phyloP scores from a whole-genome alignment of 2,797 vertebrate species.

The Pempheris klunzingeri region DNA sequence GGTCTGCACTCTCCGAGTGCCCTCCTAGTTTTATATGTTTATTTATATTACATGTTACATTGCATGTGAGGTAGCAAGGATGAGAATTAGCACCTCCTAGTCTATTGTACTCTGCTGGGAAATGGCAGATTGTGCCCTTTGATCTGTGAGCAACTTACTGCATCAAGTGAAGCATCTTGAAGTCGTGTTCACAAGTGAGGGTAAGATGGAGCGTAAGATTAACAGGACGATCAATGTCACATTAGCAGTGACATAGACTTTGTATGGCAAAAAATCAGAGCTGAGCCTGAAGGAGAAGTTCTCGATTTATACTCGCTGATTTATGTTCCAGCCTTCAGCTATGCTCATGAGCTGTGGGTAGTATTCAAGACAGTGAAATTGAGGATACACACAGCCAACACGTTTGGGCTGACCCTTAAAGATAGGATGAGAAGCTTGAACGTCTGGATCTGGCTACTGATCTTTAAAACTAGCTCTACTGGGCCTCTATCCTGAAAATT shows the following conservation, averaged over 20 bases:
- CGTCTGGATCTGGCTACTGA: neutral
- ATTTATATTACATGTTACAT: slow-evolving; percentile 7
- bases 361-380: neutral
- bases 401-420: neutral
- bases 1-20: no score
- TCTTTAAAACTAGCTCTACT: neutral
- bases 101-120: neutral
- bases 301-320: slow-evolving; percentile 2
- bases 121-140: neutral
- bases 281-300: neutral
- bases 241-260: neutral
- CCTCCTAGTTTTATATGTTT: no score
- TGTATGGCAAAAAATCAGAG: neutral
- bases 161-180: neutral
- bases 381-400: neutral
- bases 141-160: neutral
- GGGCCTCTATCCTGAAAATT: neutral
- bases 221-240: slow-evolving; percentile 11
- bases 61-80: neutral
- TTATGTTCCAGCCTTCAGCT: neutral
- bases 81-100: neutral
- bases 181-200: neutral
- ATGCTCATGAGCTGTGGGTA: neutral
- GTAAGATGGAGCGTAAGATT: slow-evolving; percentile 9
- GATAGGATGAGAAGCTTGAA: neutral